These are phyloP conservation scores for Lepus timidus DNA, from an alignment of 2,113 vertebrate genomes.

Conservation along the genomic window DNA sequence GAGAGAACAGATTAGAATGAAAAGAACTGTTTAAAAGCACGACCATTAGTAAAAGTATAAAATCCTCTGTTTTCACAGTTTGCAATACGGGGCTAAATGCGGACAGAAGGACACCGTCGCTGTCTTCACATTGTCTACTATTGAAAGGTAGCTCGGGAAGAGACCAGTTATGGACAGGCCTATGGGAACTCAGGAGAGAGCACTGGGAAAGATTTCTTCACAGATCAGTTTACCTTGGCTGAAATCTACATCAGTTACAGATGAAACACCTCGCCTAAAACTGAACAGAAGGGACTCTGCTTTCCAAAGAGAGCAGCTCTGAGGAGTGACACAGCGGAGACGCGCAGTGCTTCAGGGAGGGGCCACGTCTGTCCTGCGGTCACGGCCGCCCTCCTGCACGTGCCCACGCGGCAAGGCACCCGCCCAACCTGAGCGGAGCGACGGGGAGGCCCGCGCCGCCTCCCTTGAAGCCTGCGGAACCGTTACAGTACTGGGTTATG, in stretches of 20 bases:
- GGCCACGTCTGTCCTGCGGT: conserved; percentile 65
- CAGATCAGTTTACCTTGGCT: conserved; percentile 80
- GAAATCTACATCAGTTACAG: conserved; percentile 87
- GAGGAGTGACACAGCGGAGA: conserved; percentile 78
- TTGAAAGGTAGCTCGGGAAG: conserved; percentile 88
- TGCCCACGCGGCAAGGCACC: conserved; percentile 88
- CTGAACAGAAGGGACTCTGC: conserved; percentile 82
- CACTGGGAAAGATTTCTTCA: conserved; percentile 86
- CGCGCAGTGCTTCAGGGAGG: conserved; percentile 66
- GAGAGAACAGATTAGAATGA: conserved; percentile 84
- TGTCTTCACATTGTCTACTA: conserved; percentile 90
- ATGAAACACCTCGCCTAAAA: conserved; percentile 86
- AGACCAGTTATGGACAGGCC: conserved; percentile 90
- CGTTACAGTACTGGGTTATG: conserved; percentile 88
- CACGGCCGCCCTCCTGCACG: conserved; percentile 73
- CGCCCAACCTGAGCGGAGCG: conserved; percentile 75
- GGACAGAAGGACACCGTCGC: conserved; percentile 84
- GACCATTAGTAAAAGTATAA: conserved; percentile 88
- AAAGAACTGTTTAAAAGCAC: conserved; percentile 85
- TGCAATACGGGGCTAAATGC: conserved; percentile 86
- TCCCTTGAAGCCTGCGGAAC: conserved; percentile 79
- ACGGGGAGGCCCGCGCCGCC: background rate
- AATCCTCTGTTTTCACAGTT: conserved; percentile 90
- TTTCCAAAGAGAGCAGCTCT: conserved; percentile 70
- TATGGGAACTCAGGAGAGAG: conserved; percentile 83